Percentiles rank a stretch among this genome's conserved stretches.
Conservation (phyloP, 2,797 vertebrate species). For the Liasis olivaceus region DNA sequence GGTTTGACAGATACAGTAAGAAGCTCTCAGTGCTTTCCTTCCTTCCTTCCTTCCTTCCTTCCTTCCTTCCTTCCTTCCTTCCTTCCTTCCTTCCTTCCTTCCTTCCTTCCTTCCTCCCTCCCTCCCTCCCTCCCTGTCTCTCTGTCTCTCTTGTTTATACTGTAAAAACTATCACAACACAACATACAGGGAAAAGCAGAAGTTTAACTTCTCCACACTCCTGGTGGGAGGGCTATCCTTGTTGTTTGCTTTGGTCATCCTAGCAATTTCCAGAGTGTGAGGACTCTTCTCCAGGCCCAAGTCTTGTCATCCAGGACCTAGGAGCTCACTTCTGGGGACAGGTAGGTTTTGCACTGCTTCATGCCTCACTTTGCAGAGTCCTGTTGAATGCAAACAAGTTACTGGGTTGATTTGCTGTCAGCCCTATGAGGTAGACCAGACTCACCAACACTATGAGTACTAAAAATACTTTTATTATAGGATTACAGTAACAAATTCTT, state of each 20-base stretch:
- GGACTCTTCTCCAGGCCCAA: not conserved
- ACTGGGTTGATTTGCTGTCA: too few species aligned
- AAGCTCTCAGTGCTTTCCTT: not conserved
- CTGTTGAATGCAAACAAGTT: not conserved
- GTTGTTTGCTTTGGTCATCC: not conserved
- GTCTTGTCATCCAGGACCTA: not conserved
- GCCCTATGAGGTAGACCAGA: not conserved
- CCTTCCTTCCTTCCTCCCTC: not conserved
- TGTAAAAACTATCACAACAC: not conserved
- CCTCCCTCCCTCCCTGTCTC: not conserved
- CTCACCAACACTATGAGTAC: not conserved
- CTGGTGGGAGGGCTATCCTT: not conserved
- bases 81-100: too few species aligned
- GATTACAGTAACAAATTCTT: not conserved
- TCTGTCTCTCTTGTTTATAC: not conserved
- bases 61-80: too few species aligned
- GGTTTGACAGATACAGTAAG: not conserved
- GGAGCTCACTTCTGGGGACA: not conserved
- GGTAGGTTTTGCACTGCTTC: not conserved
- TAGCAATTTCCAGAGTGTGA: not conserved
- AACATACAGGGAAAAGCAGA: not conserved
- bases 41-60: not conserved
- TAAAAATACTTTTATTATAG: not conserved
- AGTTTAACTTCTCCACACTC: not conserved
- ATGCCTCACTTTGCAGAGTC: too few species aligned